Evolutionary conservation across 2,797 vertebrate genomes (phyloP).

Genomic region (Rhincodon typus): DNA sequence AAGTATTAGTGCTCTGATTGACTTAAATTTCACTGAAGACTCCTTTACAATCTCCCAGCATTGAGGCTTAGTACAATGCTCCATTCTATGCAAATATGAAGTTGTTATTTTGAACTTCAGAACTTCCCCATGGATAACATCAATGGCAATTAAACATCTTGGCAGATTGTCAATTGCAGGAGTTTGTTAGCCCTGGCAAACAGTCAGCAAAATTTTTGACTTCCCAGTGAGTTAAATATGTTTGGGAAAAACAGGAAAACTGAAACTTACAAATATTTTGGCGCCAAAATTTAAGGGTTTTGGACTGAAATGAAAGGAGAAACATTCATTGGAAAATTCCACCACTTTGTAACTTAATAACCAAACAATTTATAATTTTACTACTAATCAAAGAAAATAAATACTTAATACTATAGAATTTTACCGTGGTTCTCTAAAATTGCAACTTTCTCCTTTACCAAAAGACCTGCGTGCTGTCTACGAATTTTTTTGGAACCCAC

Average conservation of each 20-base stretch:
- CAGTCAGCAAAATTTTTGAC: neutral
- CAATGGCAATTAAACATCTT: neutral
- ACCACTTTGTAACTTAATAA: neutral
- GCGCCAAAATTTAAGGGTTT: neutral
- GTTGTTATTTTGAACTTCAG: conserved; percentile 32
- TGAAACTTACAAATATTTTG: neutral
- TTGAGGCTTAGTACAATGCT: neutral
- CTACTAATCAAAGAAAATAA: neutral
- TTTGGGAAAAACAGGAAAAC: neutral
- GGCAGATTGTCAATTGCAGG: neutral
- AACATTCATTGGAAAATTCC: neutral
- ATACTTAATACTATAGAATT: neutral
- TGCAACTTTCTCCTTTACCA: neutral
- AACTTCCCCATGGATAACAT: conserved; percentile 12
- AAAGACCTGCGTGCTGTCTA: neutral
- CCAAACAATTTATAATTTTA: neutral
- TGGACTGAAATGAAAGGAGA: neutral
- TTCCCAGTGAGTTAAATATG: neutral
- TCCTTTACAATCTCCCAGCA: neutral
- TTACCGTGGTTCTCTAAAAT: neutral
- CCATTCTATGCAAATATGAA: neutral
- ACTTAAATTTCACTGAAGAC: neutral
- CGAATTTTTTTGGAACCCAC: no score
- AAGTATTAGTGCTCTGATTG: neutral
- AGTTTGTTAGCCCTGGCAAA: conserved; percentile 12